Percentiles rank a stretch among this genome's conserved stretches.
These are phyloP conservation scores for Trichomalopsis sarcophagae DNA, from an alignment of 1,140 invertebrate species.

Conservation along the genomic window DNA sequence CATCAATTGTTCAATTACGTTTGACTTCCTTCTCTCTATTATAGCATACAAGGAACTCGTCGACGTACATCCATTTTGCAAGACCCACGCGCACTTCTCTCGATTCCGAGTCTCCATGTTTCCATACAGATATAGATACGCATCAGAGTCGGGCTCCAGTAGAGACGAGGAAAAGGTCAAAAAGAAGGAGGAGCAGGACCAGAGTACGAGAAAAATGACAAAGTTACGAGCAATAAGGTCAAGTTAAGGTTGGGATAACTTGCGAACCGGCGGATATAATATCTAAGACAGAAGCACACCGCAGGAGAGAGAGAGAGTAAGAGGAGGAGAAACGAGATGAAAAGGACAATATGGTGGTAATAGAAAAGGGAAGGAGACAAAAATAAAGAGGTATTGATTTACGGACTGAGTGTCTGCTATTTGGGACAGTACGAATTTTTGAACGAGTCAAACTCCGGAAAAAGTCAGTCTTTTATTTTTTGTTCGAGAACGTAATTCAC, in stretches of 20 bases:
- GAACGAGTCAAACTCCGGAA: too few relatives aligned
- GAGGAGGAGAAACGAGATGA: neutral
- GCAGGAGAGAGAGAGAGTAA: neutral
- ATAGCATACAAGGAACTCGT: neutral
- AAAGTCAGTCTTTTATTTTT: too few relatives aligned
- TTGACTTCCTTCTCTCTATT: neutral
- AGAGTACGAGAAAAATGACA: slow-evolving; percentile 3
- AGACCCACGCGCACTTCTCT: neutral
- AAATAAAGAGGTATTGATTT: slow-evolving; percentile 4
- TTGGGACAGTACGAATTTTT: neutral
- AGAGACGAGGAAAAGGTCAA: neutral
- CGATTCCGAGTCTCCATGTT: neutral
- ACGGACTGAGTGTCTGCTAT: neutral
- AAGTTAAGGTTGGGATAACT: slow-evolving; percentile 18
- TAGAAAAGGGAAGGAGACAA: slow-evolving; percentile 7
- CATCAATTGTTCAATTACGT: neutral
- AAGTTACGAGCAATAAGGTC: slow-evolving; percentile 34
- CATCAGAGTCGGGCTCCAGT: neutral
- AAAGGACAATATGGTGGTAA: neutral
- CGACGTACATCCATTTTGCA: neutral
- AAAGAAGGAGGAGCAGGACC: neutral
- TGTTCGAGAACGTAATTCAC: too few relatives aligned
- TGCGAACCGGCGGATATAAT: slow-evolving; percentile 11
- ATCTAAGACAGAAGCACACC: neutral
- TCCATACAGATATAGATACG: neutral